A percentile compares a stretch with the other conserved stretches of the same genome.
These are phyloP conservation scores for Apodemia hepburni DNA, from an alignment of 2,888 invertebrate genomes.

Conservation along the genomic window DNA sequence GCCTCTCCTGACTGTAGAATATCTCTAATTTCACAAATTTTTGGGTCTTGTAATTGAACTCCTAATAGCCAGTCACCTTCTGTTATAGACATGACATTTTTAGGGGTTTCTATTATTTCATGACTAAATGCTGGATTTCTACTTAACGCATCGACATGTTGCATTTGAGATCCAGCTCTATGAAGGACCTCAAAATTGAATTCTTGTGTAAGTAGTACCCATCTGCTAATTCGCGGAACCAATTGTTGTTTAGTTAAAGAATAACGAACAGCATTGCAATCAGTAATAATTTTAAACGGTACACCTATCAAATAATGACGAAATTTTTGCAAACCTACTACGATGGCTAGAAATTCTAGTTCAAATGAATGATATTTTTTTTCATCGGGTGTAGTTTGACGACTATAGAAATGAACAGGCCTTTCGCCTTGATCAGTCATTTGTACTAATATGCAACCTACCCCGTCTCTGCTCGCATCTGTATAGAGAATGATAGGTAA, in stretches of 20 bases:
- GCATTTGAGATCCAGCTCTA: slow-evolving; percentile 28
- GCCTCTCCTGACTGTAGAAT: slow-evolving; percentile 22
- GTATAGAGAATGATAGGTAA: not conserved
- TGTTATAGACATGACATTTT: slow-evolving; percentile 24
- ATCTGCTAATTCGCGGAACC: slow-evolving; percentile 38
- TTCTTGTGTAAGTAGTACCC: slow-evolving; percentile 41
- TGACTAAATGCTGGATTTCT: slow-evolving; percentile 22
- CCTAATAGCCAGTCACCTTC: slow-evolving; percentile 33
- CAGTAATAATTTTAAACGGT: slow-evolving; percentile 24
- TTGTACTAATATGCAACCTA: slow-evolving; percentile 3
- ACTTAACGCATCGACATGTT: too few species aligned
- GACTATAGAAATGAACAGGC: slow-evolving; percentile 41
- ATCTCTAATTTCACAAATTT: slow-evolving; percentile 16
- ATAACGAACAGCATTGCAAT: slow-evolving; percentile 24
- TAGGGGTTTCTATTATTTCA: slow-evolving; percentile 28
- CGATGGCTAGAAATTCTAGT: slow-evolving; percentile 6
- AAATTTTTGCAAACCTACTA: not conserved
- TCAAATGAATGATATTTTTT: slow-evolving; percentile 48
- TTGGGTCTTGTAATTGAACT: slow-evolving; percentile 28
- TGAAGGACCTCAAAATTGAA: slow-evolving; percentile 39
- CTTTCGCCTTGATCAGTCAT: slow-evolving; percentile 29
- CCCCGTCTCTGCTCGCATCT: not conserved
- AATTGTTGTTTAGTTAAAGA: slow-evolving; percentile 30
- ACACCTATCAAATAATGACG: slow-evolving; percentile 18
- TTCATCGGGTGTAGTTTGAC: slow-evolving; percentile 38